phyloP scores from a whole-genome alignment of 2,888 invertebrate species.

The Synergus itoensis region DNA sequence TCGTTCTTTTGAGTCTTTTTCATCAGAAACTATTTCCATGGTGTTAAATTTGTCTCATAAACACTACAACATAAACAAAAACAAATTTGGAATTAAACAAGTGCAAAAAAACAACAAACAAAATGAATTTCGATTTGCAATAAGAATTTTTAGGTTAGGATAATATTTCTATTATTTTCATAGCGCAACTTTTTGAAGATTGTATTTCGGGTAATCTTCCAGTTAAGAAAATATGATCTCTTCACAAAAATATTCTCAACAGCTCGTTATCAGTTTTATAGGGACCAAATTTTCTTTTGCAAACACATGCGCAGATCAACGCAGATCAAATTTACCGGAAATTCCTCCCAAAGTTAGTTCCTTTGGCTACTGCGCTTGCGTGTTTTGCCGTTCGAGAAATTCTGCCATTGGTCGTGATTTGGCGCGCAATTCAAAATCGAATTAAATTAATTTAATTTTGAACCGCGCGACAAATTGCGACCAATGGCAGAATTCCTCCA shows the following conservation, averaged over 20 bases:
- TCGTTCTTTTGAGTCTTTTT: slow-evolving; percentile 83
- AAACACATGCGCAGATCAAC: neutral
- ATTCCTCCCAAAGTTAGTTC: neutral
- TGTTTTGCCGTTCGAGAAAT: no score
- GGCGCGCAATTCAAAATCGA: no score
- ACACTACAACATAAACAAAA: neutral
- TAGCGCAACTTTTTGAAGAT: neutral
- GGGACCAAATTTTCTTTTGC: neutral
- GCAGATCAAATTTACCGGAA: neutral
- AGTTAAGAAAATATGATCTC: neutral
- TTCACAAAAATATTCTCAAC: neutral
- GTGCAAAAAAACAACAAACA: neutral
- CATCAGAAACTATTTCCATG: slow-evolving; percentile 1
- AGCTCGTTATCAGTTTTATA: neutral
- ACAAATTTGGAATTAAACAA: neutral
- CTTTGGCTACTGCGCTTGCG: no score
- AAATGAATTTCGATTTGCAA: neutral
- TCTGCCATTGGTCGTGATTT: no score
- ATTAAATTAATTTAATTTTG: no score
- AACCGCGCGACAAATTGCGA: no score
- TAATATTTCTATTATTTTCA: neutral
- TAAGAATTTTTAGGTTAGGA: neutral
- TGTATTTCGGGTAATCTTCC: neutral
- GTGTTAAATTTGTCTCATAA: neutral
- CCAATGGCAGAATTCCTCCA: no score